Conservation (phyloP, 2,888 invertebrate genomes). For the Nemotelus nigrinus region DNA sequence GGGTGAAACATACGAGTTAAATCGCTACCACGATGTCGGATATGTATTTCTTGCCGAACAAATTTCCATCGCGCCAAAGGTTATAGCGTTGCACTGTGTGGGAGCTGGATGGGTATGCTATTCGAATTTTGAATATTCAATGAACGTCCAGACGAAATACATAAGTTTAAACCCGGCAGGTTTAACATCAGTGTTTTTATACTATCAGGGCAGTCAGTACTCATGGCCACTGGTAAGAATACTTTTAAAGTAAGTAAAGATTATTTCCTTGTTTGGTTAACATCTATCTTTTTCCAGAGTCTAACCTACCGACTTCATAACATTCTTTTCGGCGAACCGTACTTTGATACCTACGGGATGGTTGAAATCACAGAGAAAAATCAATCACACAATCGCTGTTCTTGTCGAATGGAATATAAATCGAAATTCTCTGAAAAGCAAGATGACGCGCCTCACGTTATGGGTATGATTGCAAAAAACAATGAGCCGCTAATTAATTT, state of each 20-base stretch:
- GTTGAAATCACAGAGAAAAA: slow-evolving; percentile 87
- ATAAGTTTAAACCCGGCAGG: slow-evolving; percentile 81
- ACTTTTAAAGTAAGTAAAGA: neutral
- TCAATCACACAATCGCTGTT: slow-evolving; percentile 86
- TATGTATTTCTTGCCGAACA: slow-evolving; percentile 93
- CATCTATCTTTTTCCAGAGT: slow-evolving; percentile 43
- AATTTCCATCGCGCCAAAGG: slow-evolving; percentile 96
- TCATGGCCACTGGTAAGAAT: slow-evolving; percentile 83
- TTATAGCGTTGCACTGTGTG: slow-evolving; percentile 92
- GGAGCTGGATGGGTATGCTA: slow-evolving; percentile 88
- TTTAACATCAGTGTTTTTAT: slow-evolving; percentile 73
- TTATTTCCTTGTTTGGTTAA: neutral
- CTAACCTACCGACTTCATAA: slow-evolving; percentile 96
- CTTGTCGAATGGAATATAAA: slow-evolving; percentile 74
- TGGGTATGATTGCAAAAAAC: slow-evolving; percentile 52
- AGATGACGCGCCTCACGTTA: neutral
- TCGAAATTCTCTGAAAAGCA: slow-evolving; percentile 52
- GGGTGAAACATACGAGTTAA: slow-evolving; percentile 94
- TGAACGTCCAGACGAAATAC: slow-evolving; percentile 96
- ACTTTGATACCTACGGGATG: slow-evolving; percentile 98
- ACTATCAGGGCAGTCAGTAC: slow-evolving; percentile 78
- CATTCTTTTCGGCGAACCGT: slow-evolving; percentile 95
- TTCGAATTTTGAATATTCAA: slow-evolving; percentile 97
- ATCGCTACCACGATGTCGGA: slow-evolving; percentile 89
- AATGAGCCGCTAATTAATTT: slow-evolving; percentile 76